Percentiles rank a stretch among this genome's conserved stretches.
Evolutionary conservation across 2,888 invertebrate species (phyloP).

Genomic region (Crepidodera aurea): DNA sequence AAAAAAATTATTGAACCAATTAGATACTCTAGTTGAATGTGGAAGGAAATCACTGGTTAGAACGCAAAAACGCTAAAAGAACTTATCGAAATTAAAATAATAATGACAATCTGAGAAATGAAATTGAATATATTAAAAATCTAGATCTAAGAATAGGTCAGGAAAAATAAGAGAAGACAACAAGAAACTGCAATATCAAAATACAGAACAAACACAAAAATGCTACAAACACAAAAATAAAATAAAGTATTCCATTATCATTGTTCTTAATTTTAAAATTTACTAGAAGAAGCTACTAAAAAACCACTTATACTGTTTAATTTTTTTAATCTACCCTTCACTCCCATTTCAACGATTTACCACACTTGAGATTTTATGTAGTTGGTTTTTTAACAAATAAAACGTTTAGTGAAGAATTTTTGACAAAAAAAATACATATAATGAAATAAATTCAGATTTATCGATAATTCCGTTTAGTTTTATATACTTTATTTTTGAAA

Average conservation of each 20-base stretch:
- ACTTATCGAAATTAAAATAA: conserved; percentile 23
- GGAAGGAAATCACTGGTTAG: neutral
- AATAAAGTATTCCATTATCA: conserved; percentile 41
- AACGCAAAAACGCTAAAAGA: neutral
- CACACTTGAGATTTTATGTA: too few species aligned
- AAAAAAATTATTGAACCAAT: neutral
- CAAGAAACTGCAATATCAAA: conserved; percentile 28
- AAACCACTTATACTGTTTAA: too few species aligned
- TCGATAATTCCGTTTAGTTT: too few species aligned
- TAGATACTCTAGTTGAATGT: neutral
- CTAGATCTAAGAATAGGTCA: conserved; percentile 31
- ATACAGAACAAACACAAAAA: conserved; percentile 33
- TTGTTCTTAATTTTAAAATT: conserved; percentile 42
- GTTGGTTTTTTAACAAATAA: too few species aligned
- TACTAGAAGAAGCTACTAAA: conserved; percentile 31
- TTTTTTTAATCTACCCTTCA: too few species aligned
- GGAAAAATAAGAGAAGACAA: conserved; percentile 30
- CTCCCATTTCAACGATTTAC: too few species aligned
- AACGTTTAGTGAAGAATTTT: too few species aligned
- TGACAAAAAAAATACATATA: too few species aligned
- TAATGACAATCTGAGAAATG: conserved; percentile 32
- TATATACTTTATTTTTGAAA: too few species aligned
- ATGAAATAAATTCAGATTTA: too few species aligned
- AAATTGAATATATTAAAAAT: conserved; percentile 23
- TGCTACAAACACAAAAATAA: conserved; percentile 39